A percentile compares a stretch with the other conserved stretches of the same genome.
phyloP scores from a whole-genome alignment of 2,113 vertebrate genomes.

The Gobio gobio region DNA sequence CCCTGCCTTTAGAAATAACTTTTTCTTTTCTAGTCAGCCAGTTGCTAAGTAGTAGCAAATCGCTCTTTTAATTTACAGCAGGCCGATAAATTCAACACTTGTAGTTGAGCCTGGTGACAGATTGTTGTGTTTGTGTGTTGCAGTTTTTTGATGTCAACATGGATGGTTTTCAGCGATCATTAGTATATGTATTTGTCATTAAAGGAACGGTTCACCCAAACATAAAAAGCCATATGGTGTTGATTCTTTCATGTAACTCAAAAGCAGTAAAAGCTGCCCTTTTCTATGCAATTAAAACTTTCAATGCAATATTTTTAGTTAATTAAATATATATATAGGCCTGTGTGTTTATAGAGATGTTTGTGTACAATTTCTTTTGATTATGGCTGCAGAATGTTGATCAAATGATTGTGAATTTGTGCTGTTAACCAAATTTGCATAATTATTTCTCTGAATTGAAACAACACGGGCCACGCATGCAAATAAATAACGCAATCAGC shows the following conservation, averaged over 20 bases:
- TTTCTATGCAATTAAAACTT: neutral
- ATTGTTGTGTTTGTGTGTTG: slow-evolving; percentile 71
- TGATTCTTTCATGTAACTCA: neutral
- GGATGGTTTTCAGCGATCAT: neutral
- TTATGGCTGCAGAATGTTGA: neutral
- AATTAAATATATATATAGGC: no score
- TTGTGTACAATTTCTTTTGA: neutral
- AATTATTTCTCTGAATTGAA: neutral
- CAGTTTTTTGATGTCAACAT: no score
- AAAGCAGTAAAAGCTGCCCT: neutral
- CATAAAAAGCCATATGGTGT: neutral
- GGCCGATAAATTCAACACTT: slow-evolving; percentile 66
- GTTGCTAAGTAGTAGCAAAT: slow-evolving; percentile 19
- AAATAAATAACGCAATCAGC: neutral
- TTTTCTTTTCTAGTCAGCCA: neutral
- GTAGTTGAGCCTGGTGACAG: slow-evolving; percentile 61
- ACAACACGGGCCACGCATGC: neutral
- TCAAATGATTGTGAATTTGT: neutral
- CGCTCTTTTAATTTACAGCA: slow-evolving; percentile 56
- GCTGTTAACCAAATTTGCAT: neutral
- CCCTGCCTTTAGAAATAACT: neutral
- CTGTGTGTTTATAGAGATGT: neutral
- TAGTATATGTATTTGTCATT: neutral
- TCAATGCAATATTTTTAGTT: no score
- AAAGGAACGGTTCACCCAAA: neutral